These are phyloP conservation scores for Drosophila guanche DNA, from an alignment of 1,140 invertebrate species.

Conservation along the genomic window DNA sequence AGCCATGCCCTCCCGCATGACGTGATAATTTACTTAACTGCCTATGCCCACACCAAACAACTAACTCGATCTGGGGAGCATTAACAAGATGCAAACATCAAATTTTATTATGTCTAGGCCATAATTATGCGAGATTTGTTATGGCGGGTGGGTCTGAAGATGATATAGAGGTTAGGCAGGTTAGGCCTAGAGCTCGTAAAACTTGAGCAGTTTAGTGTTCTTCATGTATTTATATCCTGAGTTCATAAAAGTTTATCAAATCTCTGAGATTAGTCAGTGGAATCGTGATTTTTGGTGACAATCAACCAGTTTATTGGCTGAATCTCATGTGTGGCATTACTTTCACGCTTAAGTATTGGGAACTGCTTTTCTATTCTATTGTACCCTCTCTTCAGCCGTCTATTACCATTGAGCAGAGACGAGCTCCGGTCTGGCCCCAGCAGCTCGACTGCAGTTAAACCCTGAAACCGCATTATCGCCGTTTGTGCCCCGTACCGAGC, in stretches of 20 bases:
- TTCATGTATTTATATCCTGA: constrained; percentile 7
- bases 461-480: constrained; percentile 60
- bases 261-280: constrained; percentile 4
- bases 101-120: constrained; percentile 69
- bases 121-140: constrained; percentile 67
- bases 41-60: constrained; percentile 10
- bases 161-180: not conserved
- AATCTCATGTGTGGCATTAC: not conserved
- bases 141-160: not conserved
- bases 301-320: constrained; percentile 8
- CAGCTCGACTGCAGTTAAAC: constrained; percentile 64
- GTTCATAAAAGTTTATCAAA: constrained; percentile 25
- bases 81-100: constrained; percentile 68
- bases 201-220: constrained; percentile 19
- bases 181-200: constrained; percentile 19
- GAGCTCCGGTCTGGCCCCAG: constrained; percentile 40
- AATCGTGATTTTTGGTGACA: constrained; percentile 8
- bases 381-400: not conserved
- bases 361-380: not conserved
- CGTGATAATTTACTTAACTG: constrained; percentile 61
- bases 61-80: constrained; percentile 48
- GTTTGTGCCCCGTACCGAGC: not conserved
- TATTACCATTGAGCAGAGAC: not conserved
- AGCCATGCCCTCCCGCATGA: constrained; percentile 27
- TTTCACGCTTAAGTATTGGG: not conserved